Conservation (phyloP, 2,113 vertebrate genomes). For the Cygnus atratus region DNA sequence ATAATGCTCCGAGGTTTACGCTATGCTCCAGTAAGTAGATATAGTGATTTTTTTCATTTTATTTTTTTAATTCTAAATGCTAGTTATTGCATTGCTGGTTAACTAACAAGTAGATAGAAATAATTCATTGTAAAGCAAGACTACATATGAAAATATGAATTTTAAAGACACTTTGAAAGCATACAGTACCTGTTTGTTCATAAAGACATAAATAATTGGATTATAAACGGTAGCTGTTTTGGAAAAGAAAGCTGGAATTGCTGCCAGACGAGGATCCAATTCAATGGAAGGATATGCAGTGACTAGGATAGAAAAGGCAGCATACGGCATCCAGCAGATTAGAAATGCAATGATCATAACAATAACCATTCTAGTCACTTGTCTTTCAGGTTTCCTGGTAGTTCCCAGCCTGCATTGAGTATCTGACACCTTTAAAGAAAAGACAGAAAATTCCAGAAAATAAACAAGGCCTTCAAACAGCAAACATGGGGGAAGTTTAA, state of each 20-base stretch:
- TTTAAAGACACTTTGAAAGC: neutral
- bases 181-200: slow-evolving; percentile 88
- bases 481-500: neutral
- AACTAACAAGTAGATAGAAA: neutral
- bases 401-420: slow-evolving; percentile 78
- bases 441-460: neutral
- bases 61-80: neutral
- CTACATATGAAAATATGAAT: neutral
- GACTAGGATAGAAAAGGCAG: slow-evolving; percentile 83
- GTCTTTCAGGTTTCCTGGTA: slow-evolving; percentile 83
- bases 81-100: neutral
- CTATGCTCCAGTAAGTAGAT: neutral
- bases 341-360: slow-evolving; percentile 90
- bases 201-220: slow-evolving; percentile 90
- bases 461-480: neutral
- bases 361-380: slow-evolving; percentile 89
- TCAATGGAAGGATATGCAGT: slow-evolving; percentile 81
- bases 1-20: neutral
- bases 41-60: neutral
- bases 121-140: neutral
- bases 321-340: slow-evolving; percentile 88
- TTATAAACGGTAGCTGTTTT: slow-evolving; percentile 91
- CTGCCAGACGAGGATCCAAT: slow-evolving; percentile 83
- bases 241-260: slow-evolving; percentile 88
- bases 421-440: slow-evolving; percentile 79